A percentile compares a stretch with the other conserved stretches of the same genome.
These are phyloP conservation scores for Microdon myrmicae DNA, from an alignment of 2,888 invertebrate species.

Conservation along the genomic window DNA sequence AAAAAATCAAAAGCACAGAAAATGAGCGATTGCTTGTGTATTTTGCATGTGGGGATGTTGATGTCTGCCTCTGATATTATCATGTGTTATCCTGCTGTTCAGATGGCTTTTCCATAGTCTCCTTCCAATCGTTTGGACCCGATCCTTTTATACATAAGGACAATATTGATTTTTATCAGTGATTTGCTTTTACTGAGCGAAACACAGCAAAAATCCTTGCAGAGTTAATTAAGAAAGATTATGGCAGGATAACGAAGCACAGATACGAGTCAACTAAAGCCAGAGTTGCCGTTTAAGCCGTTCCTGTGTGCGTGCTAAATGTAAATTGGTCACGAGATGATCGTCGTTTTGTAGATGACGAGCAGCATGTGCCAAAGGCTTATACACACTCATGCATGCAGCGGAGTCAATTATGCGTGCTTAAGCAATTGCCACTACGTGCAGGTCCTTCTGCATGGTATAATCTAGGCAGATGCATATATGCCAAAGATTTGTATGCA, in stretches of 20 bases:
- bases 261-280: background rate
- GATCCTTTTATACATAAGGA: constrained; percentile 15
- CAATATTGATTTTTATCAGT: constrained; percentile 43
- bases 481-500: too few species aligned
- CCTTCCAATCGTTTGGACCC: background rate
- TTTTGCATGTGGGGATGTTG: too few species aligned
- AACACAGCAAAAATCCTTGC: constrained; percentile 28
- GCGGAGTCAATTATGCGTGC: constrained; percentile 42
- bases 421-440: constrained; percentile 36
- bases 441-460: constrained; percentile 17
- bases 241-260: constrained; percentile 8
- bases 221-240: constrained; percentile 44
- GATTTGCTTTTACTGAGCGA: constrained; percentile 17
- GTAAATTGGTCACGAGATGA: constrained; percentile 41
- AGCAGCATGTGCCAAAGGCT: constrained; percentile 29
- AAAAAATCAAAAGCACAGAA: constrained; percentile 1
- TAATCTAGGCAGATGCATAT: constrained; percentile 6
- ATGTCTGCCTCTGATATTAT: constrained; percentile 34
- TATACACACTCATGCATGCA: constrained; percentile 27
- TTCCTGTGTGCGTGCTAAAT: constrained; percentile 19
- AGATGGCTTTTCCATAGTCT: constrained; percentile 11
- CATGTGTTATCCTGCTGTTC: constrained; percentile 28
- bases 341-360: constrained; percentile 20
- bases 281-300: background rate
- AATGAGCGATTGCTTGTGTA: too few species aligned